A percentile compares a stretch with the other conserved stretches of the same genome.
Evolutionary conservation across 2,113 vertebrate species (phyloP).

Genomic region (human (Homo sapiens)): GRCh38 chr16:8378001-8378500

Average conservation of each 20-base stretch:
- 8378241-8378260: conserved; percentile 84
- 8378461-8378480: conserved; percentile 1
- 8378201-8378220: conserved; percentile 87
- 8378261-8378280: conserved; percentile 85
- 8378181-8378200: conserved; percentile 83
- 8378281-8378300: conserved; percentile 83
- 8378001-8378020: conserved; percentile 84
- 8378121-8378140: conserved; percentile 83
- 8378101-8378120: conserved; percentile 83
- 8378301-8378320: conserved; percentile 79
- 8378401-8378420: conserved; percentile 71
- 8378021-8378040: conserved; percentile 83
- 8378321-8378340: conserved; percentile 73
- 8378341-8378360: conserved; percentile 66
- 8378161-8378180: conserved; percentile 85
- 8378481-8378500: conserved; percentile 30
- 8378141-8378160: conserved; percentile 83
- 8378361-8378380: conserved; percentile 57
- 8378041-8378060: conserved; percentile 88
- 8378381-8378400: conserved; percentile 68
- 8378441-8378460: conserved; percentile 42
- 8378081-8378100: conserved; percentile 86
- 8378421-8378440: not conserved
- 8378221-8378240: conserved; percentile 84
- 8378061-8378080: conserved; percentile 88